Evolutionary conservation across 2,888 invertebrate genomes (phyloP).

Genomic region (Limnephilus marmoratus): DNA sequence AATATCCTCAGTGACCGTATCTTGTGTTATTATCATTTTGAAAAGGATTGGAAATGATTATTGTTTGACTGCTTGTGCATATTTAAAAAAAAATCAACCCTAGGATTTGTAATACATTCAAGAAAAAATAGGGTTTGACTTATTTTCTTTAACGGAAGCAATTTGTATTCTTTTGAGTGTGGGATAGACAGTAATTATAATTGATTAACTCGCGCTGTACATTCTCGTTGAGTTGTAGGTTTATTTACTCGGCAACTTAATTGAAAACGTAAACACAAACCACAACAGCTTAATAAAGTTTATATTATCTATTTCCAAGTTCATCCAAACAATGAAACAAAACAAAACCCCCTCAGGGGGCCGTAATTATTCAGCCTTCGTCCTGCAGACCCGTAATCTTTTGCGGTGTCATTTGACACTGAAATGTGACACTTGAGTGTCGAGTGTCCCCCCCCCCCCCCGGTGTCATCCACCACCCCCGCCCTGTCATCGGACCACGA

Average conservation of each 20-base stretch:
- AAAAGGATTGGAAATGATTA: too few species aligned
- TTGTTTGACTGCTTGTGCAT: too few species aligned
- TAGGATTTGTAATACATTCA: too few species aligned
- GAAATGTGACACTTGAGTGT: slow-evolving; percentile 52
- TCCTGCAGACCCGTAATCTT: slow-evolving; percentile 47
- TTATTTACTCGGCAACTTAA: slow-evolving; percentile 4
- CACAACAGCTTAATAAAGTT: slow-evolving; percentile 37
- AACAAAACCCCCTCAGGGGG: slow-evolving; percentile 5
- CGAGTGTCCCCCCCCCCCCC: slow-evolving; percentile 8
- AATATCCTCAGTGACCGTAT: too few species aligned
- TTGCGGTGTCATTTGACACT: slow-evolving; percentile 55
- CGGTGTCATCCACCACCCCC: slow-evolving; percentile 9
- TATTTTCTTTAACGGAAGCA: background rate
- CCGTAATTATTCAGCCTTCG: slow-evolving; percentile 38
- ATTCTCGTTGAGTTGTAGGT: background rate
- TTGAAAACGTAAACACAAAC: slow-evolving; percentile 33
- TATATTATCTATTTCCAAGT: slow-evolving; percentile 6
- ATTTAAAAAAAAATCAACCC: background rate
- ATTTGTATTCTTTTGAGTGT: background rate
- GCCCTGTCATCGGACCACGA: slow-evolving; percentile 36
- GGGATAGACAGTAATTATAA: background rate
- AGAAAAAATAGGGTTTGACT: background rate
- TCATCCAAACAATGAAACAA: background rate
- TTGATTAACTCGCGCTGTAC: background rate
- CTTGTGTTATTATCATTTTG: too few species aligned